These are phyloP conservation scores for Drosophila melanica DNA, from an alignment of 1,140 invertebrate species.

Conservation along the genomic window DNA sequence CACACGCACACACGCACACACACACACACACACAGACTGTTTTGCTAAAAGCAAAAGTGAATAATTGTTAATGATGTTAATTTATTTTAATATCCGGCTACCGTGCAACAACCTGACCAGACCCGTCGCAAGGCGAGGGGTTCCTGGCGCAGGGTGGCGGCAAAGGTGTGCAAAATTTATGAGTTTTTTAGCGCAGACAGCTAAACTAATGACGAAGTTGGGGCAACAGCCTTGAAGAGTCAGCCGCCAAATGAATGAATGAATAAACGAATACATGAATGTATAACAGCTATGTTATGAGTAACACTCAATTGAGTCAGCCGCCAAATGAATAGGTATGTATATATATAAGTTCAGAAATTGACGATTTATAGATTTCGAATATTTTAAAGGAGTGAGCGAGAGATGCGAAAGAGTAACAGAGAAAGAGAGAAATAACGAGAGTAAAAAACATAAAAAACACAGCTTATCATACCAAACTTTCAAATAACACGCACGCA, in stretches of 20 bases:
- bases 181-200: constrained; percentile 25
- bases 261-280: constrained; percentile 12
- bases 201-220: constrained; percentile 14
- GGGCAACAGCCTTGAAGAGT: not conserved
- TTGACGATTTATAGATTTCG: too few relatives aligned
- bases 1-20: constrained; percentile 49
- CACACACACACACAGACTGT: constrained; percentile 9
- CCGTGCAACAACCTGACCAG: constrained; percentile 45
- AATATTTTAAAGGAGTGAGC: too few relatives aligned
- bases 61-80: constrained; percentile 78
- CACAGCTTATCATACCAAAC: too few relatives aligned
- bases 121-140: not conserved
- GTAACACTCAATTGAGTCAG: not conserved
- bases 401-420: too few relatives aligned
- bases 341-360: too few relatives aligned
- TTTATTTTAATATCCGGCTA: constrained; percentile 68
- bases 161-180: constrained; percentile 35
- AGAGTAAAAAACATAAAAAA: too few relatives aligned
- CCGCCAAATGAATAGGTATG: constrained; percentile 5
- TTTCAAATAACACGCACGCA: too few relatives aligned
- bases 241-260: constrained; percentile 10
- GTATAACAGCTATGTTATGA: not conserved
- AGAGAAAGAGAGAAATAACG: too few relatives aligned
- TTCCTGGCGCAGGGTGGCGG: not conserved
- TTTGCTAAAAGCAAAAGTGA: constrained; percentile 77